A percentile compares a stretch with the other conserved stretches of the same genome.
Evolutionary conservation across 2,888 invertebrate species (phyloP).

Genomic region (Epistrophella euchroma): DNA sequence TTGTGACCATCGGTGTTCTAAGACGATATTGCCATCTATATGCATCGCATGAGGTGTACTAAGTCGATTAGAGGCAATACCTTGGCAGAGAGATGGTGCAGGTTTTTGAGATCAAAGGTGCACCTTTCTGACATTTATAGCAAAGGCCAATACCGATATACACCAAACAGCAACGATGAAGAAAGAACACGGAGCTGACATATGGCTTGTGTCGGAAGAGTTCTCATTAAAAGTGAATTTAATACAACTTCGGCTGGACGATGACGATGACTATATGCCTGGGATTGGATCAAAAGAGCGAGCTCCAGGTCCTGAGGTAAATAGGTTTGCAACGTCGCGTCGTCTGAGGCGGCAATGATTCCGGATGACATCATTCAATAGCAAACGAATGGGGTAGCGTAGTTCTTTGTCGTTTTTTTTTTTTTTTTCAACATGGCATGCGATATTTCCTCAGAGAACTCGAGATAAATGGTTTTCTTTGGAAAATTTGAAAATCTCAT

Average conservation of each 20-base stretch:
- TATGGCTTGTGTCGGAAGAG: conserved; percentile 69
- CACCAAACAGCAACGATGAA: background rate
- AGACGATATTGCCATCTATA: conserved; percentile 25
- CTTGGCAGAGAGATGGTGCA: conserved; percentile 42
- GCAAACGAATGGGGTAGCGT: conserved; percentile 36
- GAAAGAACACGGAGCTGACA: conserved; percentile 46
- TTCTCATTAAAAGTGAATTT: conserved; percentile 74
- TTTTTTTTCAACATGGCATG: conserved; percentile 47
- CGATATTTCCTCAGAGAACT: conserved; percentile 47
- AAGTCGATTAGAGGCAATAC: conserved; percentile 59
- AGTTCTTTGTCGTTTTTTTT: conserved; percentile 37
- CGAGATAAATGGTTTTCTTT: conserved; percentile 69
- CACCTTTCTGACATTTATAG: conserved; percentile 31
- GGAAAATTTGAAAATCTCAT: conserved; percentile 73
- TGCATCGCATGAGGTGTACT: conserved; percentile 57
- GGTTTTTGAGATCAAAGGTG: conserved; percentile 71
- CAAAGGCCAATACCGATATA: conserved; percentile 28
- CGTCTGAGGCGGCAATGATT: conserved; percentile 26
- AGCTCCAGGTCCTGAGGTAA: conserved; percentile 9
- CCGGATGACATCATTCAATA: conserved; percentile 72
- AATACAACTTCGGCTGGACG: conserved; percentile 67
- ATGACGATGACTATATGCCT: conserved; percentile 1
- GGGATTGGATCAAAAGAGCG: conserved; percentile 34
- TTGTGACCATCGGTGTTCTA: conserved; percentile 18
- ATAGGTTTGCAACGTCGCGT: background rate